A percentile compares a stretch with the other conserved stretches of the same genome.
These are phyloP conservation scores for Dasypolia templi DNA, from an alignment of 2,888 invertebrate species.

Conservation along the genomic window DNA sequence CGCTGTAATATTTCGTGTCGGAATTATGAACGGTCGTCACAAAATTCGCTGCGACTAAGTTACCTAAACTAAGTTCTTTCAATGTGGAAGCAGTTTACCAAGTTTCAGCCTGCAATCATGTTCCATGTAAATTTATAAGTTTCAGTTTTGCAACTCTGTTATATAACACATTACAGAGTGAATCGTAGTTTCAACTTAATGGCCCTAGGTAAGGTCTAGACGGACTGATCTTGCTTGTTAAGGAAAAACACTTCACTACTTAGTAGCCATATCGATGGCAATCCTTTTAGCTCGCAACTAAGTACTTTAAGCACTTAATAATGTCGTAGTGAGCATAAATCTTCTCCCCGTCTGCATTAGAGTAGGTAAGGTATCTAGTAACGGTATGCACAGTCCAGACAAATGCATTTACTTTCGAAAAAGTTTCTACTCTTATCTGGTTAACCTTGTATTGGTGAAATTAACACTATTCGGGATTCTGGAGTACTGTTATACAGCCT, in stretches of 20 bases:
- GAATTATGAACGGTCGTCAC: constrained; percentile 63
- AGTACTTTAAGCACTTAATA: constrained; percentile 57
- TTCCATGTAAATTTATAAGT: constrained; percentile 76
- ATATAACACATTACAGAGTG: constrained; percentile 63
- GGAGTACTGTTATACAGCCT: not conserved
- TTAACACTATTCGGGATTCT: constrained; percentile 13
- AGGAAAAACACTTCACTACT: constrained; percentile 58
- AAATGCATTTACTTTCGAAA: not conserved
- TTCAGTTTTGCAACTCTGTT: constrained; percentile 72
- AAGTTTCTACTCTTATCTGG: not conserved
- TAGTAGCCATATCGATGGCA: constrained; percentile 59
- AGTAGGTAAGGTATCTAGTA: not conserved
- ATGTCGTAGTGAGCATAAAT: constrained; percentile 53
- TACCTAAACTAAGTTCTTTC: constrained; percentile 74
- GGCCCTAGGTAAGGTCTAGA: constrained; percentile 50
- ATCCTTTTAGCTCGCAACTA: constrained; percentile 63
- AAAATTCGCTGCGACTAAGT: constrained; percentile 67
- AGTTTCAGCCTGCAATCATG: constrained; percentile 75
- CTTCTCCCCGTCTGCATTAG: constrained; percentile 21
- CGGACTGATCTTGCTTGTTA: constrained; percentile 50
- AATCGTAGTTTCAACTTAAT: constrained; percentile 56
- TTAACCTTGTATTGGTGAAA: constrained; percentile 29
- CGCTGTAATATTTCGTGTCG: constrained; percentile 47
- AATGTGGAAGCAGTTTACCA: constrained; percentile 72
- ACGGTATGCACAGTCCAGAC: constrained; percentile 11